Conservation (phyloP, 2,888 invertebrate genomes). For the Drosophila heteroneura region DNA sequence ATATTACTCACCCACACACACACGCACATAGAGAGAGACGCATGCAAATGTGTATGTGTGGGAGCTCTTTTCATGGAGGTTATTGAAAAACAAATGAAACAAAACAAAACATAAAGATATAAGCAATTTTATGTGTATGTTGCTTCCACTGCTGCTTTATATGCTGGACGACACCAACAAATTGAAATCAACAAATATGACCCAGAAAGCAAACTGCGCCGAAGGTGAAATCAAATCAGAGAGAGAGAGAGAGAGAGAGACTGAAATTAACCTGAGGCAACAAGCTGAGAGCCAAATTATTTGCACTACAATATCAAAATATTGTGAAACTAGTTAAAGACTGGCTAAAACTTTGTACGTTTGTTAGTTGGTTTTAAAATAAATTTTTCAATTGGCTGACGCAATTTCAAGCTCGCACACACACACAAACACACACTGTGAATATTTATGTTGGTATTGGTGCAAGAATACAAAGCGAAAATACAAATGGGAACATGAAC, state of each 20-base stretch:
- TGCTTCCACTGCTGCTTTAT: conserved; percentile 5
- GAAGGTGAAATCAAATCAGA: conserved; percentile 69
- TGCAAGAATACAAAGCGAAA: conserved; percentile 62
- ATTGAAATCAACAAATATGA: conserved; percentile 78
- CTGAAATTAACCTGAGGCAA: conserved; percentile 7
- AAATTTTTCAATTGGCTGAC: conserved; percentile 77
- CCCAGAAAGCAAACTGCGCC: conserved; percentile 65
- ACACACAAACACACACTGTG: conserved; percentile 42
- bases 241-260: conserved; percentile 15
- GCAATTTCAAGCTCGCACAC: conserved; percentile 71
- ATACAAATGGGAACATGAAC: conserved; percentile 74
- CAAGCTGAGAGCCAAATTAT: conserved; percentile 1
- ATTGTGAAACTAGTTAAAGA: conserved; percentile 48
- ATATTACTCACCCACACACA: conserved; percentile 36
- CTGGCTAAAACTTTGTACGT: conserved; percentile 26
- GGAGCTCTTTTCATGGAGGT: conserved; percentile 40
- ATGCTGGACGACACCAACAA: conserved; percentile 39
- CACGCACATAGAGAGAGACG: not conserved
- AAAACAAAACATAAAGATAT: conserved; percentile 39
- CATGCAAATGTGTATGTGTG: conserved; percentile 19
- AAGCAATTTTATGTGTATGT: conserved; percentile 42
- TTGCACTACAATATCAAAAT: conserved; percentile 23
- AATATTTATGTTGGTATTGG: conserved; percentile 42
- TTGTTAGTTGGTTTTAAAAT: conserved; percentile 34
- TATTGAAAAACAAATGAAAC: conserved; percentile 36